phyloP scores from a whole-genome alignment of 2,113 vertebrate genomes.

The Oriolus oriolus region DNA sequence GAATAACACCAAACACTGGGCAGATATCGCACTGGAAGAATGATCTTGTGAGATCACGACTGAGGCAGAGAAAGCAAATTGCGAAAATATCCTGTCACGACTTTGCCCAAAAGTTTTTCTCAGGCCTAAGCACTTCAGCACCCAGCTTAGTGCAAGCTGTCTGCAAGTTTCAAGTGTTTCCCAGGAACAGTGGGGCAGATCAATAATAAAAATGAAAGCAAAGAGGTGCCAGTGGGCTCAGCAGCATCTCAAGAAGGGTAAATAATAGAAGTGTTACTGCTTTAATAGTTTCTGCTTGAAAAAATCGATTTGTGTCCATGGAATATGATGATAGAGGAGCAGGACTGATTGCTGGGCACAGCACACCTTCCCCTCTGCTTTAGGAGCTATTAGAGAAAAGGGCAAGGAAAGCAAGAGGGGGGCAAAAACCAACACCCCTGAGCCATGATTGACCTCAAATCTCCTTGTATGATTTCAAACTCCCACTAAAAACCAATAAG shows the following conservation, averaged over 20 bases:
- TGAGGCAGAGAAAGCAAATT: not conserved
- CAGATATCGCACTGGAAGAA: not conserved
- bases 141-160: not conserved
- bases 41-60: not conserved
- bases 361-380: not conserved
- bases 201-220: not conserved
- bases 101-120: not conserved
- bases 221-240: not conserved
- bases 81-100: not conserved
- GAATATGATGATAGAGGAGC: not conserved
- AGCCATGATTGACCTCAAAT: not conserved
- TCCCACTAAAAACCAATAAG: not conserved
- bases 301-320: not conserved
- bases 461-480: not conserved
- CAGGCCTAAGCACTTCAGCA: not conserved
- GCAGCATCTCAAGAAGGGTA: not conserved
- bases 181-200: not conserved
- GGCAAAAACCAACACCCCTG: not conserved
- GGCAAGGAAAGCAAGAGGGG: not conserved
- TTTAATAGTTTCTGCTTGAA: conserved; percentile 18
- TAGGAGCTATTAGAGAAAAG: not conserved
- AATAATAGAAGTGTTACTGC: not conserved
- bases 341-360: not conserved
- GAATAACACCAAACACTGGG: not conserved
- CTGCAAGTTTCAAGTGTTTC: not conserved